phyloP scores from a whole-genome alignment of 2,113 vertebrate genomes.

The Misgurnus mizolepis region DNA sequence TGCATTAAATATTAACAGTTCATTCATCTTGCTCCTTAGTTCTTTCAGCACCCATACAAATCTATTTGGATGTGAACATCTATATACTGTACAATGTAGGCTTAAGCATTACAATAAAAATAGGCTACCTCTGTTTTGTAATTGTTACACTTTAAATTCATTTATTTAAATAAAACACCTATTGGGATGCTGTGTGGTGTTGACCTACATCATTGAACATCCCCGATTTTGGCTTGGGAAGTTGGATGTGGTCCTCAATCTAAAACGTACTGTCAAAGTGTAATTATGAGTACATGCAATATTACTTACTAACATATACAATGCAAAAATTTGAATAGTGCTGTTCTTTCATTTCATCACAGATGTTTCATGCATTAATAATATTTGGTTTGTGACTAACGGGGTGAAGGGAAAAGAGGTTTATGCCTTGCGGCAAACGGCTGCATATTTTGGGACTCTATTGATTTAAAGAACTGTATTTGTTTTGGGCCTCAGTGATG shows the following conservation, averaged over 20 bases:
- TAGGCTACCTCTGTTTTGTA: neutral
- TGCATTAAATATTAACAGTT: no score
- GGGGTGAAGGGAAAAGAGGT: neutral
- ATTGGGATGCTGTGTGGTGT: neutral
- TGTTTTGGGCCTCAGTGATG: constrained; percentile 5
- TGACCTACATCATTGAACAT: constrained; percentile 43
- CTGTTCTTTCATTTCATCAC: neutral
- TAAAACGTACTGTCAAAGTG: neutral
- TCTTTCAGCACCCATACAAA: neutral
- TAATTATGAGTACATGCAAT: neutral
- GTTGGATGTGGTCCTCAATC: constrained; percentile 13
- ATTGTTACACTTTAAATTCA: neutral
- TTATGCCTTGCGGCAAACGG: constrained; percentile 9
- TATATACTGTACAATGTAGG: neutral
- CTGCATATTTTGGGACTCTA: constrained; percentile 10
- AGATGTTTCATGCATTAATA: neutral
- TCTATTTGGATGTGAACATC: neutral
- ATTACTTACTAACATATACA: neutral
- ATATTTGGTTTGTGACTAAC: constrained; percentile 7
- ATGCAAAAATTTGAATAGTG: neutral
- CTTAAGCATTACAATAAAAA: neutral
- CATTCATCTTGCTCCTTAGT: neutral
- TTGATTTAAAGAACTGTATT: constrained; percentile 17
- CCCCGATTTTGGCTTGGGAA: constrained; percentile 41
- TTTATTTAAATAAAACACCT: neutral